Conservation (phyloP, 2,797 vertebrate genomes). For the Trichosurus vulpecula region DNA sequence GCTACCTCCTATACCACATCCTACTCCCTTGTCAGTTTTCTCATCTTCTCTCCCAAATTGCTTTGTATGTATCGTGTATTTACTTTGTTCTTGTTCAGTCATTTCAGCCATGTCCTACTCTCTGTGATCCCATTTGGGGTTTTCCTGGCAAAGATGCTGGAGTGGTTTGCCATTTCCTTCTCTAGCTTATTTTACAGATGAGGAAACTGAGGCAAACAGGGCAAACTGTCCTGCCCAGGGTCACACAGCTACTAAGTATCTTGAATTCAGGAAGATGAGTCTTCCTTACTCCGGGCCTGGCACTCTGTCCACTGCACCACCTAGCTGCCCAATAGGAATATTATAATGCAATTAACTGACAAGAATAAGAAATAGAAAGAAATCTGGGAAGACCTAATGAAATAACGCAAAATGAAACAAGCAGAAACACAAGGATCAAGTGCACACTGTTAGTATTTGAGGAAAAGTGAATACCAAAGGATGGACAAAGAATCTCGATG, state of each 20-base stretch:
- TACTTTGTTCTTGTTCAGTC: background rate
- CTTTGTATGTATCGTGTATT: background rate
- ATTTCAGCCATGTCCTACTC: background rate
- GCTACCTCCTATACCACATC: background rate
- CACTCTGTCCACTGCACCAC: background rate
- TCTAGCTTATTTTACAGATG: background rate
- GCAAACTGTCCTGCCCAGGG: background rate
- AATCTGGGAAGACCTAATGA: background rate
- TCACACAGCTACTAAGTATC: background rate
- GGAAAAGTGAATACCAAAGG: background rate
- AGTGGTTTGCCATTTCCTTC: background rate
- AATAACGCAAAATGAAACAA: background rate
- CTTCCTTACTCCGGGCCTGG: background rate
- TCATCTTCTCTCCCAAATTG: background rate
- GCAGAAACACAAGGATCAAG: background rate
- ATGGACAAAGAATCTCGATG: background rate
- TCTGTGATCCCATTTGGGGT: background rate
- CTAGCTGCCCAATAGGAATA: background rate
- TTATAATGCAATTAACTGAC: background rate
- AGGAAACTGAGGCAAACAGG: background rate
- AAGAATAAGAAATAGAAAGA: background rate
- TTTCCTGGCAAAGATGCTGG: background rate
- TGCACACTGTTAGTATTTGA: background rate
- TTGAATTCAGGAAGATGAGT: background rate
- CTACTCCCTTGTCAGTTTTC: no score